Evolutionary conservation across 2,113 vertebrate genomes (phyloP).

Genomic region (Athene cunicularia): DNA sequence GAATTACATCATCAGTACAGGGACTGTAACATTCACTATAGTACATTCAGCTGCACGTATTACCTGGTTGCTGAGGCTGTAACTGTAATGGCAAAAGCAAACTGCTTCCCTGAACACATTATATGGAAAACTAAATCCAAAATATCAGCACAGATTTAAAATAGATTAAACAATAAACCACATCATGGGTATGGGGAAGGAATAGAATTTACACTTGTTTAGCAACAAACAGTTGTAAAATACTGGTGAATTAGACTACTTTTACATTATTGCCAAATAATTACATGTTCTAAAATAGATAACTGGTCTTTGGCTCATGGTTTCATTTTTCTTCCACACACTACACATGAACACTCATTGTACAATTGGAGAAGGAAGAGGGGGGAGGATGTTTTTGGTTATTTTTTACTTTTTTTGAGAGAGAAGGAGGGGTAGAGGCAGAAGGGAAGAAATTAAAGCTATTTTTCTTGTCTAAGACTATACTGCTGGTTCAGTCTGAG

Average conservation of each 20-base stretch:
- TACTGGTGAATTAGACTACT: not conserved
- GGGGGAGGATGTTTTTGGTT: not conserved
- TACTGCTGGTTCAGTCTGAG: not conserved
- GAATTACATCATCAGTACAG: not conserved
- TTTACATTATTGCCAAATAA: not conserved
- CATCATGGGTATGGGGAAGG: not conserved
- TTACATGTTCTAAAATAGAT: not conserved
- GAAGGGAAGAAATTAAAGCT: not conserved
- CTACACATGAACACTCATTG: not conserved
- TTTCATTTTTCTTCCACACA: not conserved
- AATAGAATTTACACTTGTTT: not conserved
- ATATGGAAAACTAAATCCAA: not conserved
- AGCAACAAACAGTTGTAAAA: not conserved
- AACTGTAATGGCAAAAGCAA: not conserved
- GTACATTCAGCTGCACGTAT: not conserved
- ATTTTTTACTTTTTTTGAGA: not conserved
- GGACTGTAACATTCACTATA: not conserved
- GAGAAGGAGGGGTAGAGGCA: not conserved
- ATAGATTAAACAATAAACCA: not conserved
- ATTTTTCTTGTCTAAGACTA: conserved; percentile 48
- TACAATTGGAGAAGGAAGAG: not conserved
- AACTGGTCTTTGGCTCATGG: conserved; percentile 22
- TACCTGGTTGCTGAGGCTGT: not conserved
- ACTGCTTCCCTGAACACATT: not conserved
- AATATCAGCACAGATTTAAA: not conserved